Base-by-base conservation (phyloP, 2,888 invertebrate species). In the Eumacrocentrus americanus region DNA sequence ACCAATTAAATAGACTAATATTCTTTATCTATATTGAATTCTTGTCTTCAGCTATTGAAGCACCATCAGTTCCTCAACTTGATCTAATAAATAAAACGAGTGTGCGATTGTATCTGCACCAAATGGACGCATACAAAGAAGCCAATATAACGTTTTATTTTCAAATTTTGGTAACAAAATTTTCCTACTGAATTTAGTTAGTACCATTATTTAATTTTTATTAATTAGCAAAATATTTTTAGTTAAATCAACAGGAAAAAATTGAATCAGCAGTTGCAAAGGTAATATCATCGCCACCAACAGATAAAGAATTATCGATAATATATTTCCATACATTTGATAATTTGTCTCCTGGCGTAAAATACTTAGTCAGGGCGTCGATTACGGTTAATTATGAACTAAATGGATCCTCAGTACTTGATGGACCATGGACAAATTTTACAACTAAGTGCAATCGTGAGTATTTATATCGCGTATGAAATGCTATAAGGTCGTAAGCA, bases 391-490 rank as follows among this genome's bases (percentile, higher is more conserved):
- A 53, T 12, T 23, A 40, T 25, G 1, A 25, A 29, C 4, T 6
- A 6, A 25, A 29, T 29, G 5, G 46, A 38, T 12, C 12, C 1
- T 23, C 12, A 23, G 16, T n/a, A 18, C 14, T 52, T 12, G 7
- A 37, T 7, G 14, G 46, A n/a, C n/a, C 2, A 16, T 63, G 54
- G 60, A 2, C 0, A 7, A 55, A 54, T 25, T 65, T 63, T 16
- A 61, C 61, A 0, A 70, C 70, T 0, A 18, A 11, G 1, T 73
- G 73, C 48, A 61, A 37, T 29, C 42, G 73, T 73, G 55, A 60
- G 62, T 53, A 44, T n/a, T n/a, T n/a, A n/a, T n/a, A n/a, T n/a
- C n/a, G n/a, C n/a, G n/a, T n/a, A n/a, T n/a, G n/a, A n/a, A n/a
- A n/a, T n/a, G n/a, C n/a, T n/a, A n/a, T n/a, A n/a, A n/a, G n/a